phyloP scores from a whole-genome alignment of 2,113 vertebrate species.

The Stercorarius parasiticus region DNA sequence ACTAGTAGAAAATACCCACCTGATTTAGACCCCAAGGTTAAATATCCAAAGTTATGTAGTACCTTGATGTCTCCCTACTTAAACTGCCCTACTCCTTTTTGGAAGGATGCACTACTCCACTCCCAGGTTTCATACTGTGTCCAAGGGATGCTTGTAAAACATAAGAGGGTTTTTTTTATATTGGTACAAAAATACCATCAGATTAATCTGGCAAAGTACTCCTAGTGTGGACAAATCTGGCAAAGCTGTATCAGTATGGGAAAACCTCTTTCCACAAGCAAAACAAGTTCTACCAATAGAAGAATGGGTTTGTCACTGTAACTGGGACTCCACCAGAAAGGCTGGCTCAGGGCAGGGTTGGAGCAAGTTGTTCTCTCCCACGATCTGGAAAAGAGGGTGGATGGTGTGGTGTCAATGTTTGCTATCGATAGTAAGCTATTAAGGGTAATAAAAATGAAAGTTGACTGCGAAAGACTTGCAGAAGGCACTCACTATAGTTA shows the following conservation, averaged over 20 bases:
- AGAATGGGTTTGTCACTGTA: not conserved
- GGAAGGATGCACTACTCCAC: not conserved
- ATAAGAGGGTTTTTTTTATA: not conserved
- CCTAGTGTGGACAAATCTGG: not conserved
- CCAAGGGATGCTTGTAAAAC: not conserved
- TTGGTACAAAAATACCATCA: not conserved
- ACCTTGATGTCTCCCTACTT: not conserved
- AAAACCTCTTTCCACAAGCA: not conserved
- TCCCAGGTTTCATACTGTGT: not conserved
- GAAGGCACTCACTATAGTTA: not conserved
- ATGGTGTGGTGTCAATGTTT: not conserved
- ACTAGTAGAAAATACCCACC: not conserved
- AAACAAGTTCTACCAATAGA: not conserved
- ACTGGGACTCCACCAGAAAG: not conserved
- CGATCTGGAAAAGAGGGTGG: not conserved
- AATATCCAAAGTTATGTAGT: not conserved
- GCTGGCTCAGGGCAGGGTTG: not conserved
- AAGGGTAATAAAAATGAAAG: slow-evolving; percentile 8
- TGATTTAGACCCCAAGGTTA: not conserved
- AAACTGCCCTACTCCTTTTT: not conserved
- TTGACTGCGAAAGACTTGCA: not conserved
- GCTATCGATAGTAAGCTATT: not conserved
- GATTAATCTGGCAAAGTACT: not conserved
- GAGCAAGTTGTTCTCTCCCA: not conserved
- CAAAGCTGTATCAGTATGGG: not conserved